Percentiles rank a stretch among this genome's conserved stretches.
Evolutionary conservation across 2,113 vertebrate genomes (phyloP).

Genomic region (Forbesichthys agassizii): DNA sequence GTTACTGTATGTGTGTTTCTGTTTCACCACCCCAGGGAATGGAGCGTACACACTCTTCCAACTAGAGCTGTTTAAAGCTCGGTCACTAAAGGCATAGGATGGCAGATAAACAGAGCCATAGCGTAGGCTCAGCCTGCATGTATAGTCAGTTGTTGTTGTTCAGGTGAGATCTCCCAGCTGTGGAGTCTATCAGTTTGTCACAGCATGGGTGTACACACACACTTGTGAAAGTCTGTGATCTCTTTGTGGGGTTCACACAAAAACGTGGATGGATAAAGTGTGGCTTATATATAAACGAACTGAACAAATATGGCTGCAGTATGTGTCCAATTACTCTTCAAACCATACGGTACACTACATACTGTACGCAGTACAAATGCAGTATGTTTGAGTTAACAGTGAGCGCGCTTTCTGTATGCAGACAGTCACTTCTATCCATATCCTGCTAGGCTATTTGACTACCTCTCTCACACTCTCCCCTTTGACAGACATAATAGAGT

Average conservation of each 20-base stretch:
- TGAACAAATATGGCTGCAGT: not conserved
- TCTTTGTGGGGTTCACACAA: conserved; percentile 32
- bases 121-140: not conserved
- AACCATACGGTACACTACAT: not conserved
- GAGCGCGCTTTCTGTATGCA: conserved; percentile 3
- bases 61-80: not conserved
- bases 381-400: not conserved
- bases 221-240: conserved; percentile 10
- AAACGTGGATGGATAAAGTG: conserved; percentile 26
- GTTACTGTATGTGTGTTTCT: not conserved
- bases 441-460: conserved; percentile 11
- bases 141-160: too few species aligned
- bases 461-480: conserved; percentile 13
- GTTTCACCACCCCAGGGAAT: conserved; percentile 3
- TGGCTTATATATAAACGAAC: not conserved
- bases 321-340: too few species aligned
- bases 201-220: not conserved
- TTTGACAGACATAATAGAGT: conserved; percentile 11
- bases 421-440: not conserved
- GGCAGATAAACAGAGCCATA: not conserved
- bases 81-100: not conserved
- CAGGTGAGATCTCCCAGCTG: not conserved
- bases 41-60: not conserved
- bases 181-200: conserved; percentile 14
- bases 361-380: conserved; percentile 9